phyloP scores from a whole-genome alignment of 1,140 invertebrate genomes.

The Telenomus remus region DNA sequence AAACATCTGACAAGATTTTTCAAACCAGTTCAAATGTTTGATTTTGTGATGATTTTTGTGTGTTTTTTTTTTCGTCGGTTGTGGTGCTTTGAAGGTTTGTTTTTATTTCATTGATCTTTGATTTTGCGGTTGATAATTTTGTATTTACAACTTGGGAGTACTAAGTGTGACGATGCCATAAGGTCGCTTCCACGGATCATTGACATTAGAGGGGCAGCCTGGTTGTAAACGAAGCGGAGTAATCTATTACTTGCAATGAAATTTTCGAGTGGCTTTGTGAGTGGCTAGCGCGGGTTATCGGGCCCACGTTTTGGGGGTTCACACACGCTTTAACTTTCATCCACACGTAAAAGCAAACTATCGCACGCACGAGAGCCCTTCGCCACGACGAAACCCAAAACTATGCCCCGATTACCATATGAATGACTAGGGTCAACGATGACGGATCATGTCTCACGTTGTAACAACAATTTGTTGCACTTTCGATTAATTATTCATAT shows the following conservation, averaged over 20 bases:
- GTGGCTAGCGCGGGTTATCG: conserved; percentile 7
- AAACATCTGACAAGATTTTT: conserved; percentile 43
- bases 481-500: conserved; percentile 40
- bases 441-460: conserved; percentile 32
- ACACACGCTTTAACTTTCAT: conserved; percentile 27
- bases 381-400: conserved; percentile 36
- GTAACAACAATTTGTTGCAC: conserved; percentile 45
- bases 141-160: conserved; percentile 22
- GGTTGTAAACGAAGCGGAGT: conserved; percentile 18
- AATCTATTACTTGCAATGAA: conserved; percentile 22
- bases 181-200: conserved; percentile 54
- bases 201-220: conserved; percentile 50
- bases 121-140: conserved; percentile 40
- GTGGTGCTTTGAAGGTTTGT: no score
- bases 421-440: conserved; percentile 42
- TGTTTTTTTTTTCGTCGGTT: no score
- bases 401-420: conserved; percentile 52
- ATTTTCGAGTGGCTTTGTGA: conserved; percentile 45
- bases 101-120: background rate
- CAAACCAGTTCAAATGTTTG: conserved; percentile 13
- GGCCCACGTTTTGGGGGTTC: conserved; percentile 15
- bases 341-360: conserved; percentile 25
- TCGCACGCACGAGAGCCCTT: conserved; percentile 32
- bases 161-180: conserved; percentile 47
- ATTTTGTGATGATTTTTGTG: no score